A percentile compares a stretch with the other conserved stretches of the same genome.
Evolutionary conservation across 2,888 invertebrate species (phyloP).

Genomic region (Lochmaea crataegi): DNA sequence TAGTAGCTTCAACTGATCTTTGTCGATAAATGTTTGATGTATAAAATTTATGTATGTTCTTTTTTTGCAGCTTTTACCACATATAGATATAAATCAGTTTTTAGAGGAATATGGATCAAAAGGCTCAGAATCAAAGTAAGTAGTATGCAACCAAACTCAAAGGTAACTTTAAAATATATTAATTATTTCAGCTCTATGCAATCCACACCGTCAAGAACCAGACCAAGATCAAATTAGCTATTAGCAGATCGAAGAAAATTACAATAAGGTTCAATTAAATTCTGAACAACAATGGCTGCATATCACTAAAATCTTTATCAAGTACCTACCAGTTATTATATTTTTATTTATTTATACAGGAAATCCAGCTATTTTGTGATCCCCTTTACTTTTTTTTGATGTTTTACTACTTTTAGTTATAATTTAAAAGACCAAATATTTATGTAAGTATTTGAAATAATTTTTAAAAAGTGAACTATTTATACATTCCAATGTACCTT

Average conservation of each 20-base stretch:
- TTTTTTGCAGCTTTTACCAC: slow-evolving; percentile 57
- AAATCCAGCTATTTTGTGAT: background rate
- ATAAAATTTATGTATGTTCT: background rate
- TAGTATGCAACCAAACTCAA: background rate
- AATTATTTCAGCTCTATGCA: slow-evolving; percentile 49
- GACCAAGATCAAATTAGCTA: slow-evolving; percentile 49
- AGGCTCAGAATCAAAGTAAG: slow-evolving; percentile 46
- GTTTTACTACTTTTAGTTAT: background rate
- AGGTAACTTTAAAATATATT: background rate
- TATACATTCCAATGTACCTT: background rate
- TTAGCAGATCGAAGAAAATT: background rate
- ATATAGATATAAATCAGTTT: slow-evolving; percentile 63
- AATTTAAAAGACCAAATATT: background rate
- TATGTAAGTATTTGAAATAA: no score
- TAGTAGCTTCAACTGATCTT: background rate
- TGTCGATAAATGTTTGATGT: background rate
- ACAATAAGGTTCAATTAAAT: background rate
- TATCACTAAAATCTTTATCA: background rate
- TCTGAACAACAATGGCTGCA: background rate
- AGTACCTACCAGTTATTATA: no score
- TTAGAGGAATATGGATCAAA: slow-evolving; percentile 61
- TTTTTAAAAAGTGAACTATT: background rate
- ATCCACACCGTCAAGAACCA: slow-evolving; percentile 49
- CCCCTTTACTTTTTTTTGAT: background rate
- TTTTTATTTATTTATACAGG: background rate